A percentile compares a stretch with the other conserved stretches of the same genome.
phyloP scores from a whole-genome alignment of 1,140 invertebrate species.

The Myzus persicae region DNA sequence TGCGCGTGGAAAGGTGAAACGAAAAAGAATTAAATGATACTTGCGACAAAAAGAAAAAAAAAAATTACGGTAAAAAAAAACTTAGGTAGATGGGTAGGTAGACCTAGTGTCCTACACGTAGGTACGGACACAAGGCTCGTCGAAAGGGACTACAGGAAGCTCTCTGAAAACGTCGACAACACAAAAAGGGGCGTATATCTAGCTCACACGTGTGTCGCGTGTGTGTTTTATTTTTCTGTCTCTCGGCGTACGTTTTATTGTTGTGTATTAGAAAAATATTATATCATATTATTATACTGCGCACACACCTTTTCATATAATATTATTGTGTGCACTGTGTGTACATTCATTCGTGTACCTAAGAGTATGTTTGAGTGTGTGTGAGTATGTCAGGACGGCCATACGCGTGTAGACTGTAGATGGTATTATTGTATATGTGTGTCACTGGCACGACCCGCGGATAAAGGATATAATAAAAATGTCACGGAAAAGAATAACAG shows the following conservation, averaged over 20 bases:
- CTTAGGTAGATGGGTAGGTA: too few relatives aligned
- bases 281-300: background rate
- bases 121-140: background rate
- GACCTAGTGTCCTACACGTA: too few relatives aligned
- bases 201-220: background rate
- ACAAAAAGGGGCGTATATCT: background rate
- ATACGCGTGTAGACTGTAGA: background rate
- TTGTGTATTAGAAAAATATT: background rate
- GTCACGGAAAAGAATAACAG: constrained; percentile 29
- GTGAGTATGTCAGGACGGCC: background rate
- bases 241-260: background rate
- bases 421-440: background rate
- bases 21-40: background rate
- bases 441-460: constrained; percentile 10
- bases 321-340: background rate
- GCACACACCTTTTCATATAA: background rate
- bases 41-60: background rate
- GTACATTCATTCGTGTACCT: background rate
- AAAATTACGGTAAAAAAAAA: background rate
- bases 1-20: background rate
- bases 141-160: background rate
- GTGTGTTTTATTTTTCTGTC: constrained; percentile 10
- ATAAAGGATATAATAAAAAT: constrained; percentile 52
- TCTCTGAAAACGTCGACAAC: background rate
- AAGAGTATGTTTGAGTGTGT: background rate